Conservation (phyloP, 2,113 vertebrate species). For the Eudyptes chrysolophus region DNA sequence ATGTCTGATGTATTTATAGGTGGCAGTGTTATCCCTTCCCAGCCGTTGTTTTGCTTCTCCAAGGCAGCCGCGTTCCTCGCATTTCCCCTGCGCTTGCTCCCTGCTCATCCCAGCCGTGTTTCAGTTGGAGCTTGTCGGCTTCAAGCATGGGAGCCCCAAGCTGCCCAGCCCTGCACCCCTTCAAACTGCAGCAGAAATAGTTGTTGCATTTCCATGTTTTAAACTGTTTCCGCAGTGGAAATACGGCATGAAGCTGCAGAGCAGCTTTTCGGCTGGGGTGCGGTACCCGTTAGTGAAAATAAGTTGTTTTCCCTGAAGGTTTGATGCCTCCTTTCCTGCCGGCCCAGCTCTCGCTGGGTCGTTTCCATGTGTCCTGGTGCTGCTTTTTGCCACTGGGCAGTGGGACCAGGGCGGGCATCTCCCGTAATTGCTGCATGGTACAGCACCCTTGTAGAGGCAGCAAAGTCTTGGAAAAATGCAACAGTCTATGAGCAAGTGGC, state of each 20-base stretch:
- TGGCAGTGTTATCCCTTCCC: not conserved
- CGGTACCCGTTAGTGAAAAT: fast-evolving
- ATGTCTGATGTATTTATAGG: not conserved
- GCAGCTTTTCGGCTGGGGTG: not conserved
- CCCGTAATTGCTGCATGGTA: not conserved
- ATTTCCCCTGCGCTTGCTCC: not conserved
- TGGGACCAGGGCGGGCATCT: not conserved
- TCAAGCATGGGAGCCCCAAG: not conserved
- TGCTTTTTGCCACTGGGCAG: not conserved
- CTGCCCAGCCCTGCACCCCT: not conserved
- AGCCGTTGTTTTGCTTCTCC: not conserved
- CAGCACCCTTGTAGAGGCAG: not conserved
- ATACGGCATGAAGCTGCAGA: fast-evolving
- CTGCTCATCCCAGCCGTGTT: not conserved
- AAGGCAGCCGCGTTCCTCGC: not conserved
- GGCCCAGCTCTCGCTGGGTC: not conserved
- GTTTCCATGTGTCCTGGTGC: not conserved
- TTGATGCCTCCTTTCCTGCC: not conserved
- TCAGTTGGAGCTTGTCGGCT: not conserved
- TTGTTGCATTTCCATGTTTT: not conserved
- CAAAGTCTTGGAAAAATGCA: not conserved
- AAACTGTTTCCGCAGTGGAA: not conserved
- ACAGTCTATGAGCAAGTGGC: not conserved
- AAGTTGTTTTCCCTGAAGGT: not conserved
- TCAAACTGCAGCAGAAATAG: not conserved